Percentiles rank a stretch among this genome's conserved stretches.
Conservation (phyloP, 2,797 vertebrate species). For the Fistularia commersonii region DNA sequence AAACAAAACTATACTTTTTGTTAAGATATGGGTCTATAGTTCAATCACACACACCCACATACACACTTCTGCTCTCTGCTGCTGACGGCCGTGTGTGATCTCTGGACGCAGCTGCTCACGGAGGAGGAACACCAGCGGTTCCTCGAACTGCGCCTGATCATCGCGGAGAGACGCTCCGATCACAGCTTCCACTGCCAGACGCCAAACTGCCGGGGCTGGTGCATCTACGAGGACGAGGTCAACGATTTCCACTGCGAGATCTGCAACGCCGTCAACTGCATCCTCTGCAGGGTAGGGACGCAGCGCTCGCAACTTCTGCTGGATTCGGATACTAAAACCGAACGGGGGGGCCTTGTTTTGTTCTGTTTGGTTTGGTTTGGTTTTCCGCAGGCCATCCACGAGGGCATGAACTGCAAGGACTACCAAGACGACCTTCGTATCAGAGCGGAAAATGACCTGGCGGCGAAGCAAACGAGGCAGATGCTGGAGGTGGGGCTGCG, state of each 20-base stretch:
- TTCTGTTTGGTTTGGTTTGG: neutral
- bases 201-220: slow-evolving; percentile 85
- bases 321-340: too few relatives aligned
- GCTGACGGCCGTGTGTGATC: too few relatives aligned
- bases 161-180: slow-evolving; percentile 82
- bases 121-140: slow-evolving; percentile 80
- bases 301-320: neutral
- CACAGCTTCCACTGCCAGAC: slow-evolving; percentile 91
- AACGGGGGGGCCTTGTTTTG: too few relatives aligned
- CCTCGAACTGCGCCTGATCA: slow-evolving; percentile 79
- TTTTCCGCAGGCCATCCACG: slow-evolving; percentile 80
- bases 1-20: neutral
- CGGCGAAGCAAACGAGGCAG: slow-evolving; percentile 78
- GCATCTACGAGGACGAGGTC: slow-evolving; percentile 88
- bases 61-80: neutral
- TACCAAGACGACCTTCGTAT: slow-evolving; percentile 85
- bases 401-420: slow-evolving; percentile 83
- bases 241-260: slow-evolving; percentile 81
- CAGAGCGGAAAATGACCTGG: slow-evolving; percentile 78
- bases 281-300: slow-evolving; percentile 82
- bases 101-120: slow-evolving; percentile 72
- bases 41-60: too few relatives aligned
- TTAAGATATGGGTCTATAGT: neutral
- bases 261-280: slow-evolving; percentile 78
- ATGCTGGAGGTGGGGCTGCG: slow-evolving; percentile 75